phyloP scores from a whole-genome alignment of 2,113 vertebrate genomes.

The Polypterus senegalus region DNA sequence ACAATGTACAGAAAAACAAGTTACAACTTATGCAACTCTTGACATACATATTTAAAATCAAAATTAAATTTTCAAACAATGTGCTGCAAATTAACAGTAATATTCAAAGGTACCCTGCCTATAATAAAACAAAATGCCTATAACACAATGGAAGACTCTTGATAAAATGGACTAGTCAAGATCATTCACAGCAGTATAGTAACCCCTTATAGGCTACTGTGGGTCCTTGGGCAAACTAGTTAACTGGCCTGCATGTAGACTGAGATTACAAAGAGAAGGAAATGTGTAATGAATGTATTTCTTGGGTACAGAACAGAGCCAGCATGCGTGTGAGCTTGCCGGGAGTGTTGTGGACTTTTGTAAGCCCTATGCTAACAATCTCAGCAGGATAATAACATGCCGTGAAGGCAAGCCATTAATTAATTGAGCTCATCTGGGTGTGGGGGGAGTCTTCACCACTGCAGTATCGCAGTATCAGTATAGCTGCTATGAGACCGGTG shows the following conservation, averaged over 20 bases:
- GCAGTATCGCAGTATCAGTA: background rate
- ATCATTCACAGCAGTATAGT: no score
- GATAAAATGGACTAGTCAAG: no score
- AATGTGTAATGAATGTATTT: background rate
- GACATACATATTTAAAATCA: no score
- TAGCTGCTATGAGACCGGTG: background rate
- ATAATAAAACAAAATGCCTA: no score
- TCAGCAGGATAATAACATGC: background rate
- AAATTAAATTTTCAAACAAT: no score
- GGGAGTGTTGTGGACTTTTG: background rate
- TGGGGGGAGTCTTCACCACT: background rate
- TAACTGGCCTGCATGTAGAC: background rate
- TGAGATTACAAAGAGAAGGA: background rate
- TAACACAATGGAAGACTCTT: no score
- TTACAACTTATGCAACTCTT: no score
- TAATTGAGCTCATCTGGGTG: background rate
- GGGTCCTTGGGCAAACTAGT: no score
- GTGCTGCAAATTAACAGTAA: no score
- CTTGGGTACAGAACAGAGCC: background rate
- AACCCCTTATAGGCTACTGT: no score
- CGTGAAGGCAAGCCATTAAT: background rate
- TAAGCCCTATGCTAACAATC: background rate
- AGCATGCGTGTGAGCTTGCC: background rate
- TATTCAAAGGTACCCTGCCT: no score
- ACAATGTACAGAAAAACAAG: no score